Evolutionary conservation across 2,888 invertebrate species (phyloP), one percentile per base, ranked within the genome.

Genomic region (Nemoura dubitans): DNA sequence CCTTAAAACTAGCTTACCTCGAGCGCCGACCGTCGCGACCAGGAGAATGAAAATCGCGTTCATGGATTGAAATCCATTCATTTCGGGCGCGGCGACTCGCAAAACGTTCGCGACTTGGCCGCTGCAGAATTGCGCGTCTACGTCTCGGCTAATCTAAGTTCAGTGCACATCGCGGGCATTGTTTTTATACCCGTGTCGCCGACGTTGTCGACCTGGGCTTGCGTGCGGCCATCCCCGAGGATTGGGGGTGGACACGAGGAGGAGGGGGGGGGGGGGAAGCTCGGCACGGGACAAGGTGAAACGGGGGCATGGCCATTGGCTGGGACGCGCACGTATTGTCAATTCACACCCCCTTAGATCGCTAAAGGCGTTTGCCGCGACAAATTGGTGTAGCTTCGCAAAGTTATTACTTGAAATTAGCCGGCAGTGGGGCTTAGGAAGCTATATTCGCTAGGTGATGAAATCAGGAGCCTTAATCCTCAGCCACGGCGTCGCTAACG

Each of bases 41-140:
- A 59, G 59, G 16, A 59, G 59, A 16, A 59, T 59, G 59, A 59
- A 59, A 59, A 59, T 21, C 59, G 59, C 59, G 21, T 59, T 59
- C 59, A 59, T 59, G 14, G 59, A 59, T 59, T 59, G 59, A 59
- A 59, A 59, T 59, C 59, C 59, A 59, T 59, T 59, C 59, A 59
- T 59, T 59, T 10, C 59, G 2, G 21, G 2, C 21, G 59, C 2
- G 16, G 36, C 36, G 59, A 59, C 16, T 16, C 14, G 59, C 16
- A 1, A 59, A 2, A 21, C 14, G 6, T 59, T 59, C 59, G 59
- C 10, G 36, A 6, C 36, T 36, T 59, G 16, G 21, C 2, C 59
- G 59, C 10, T 2, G 21, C 59, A 21, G 21, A 59, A 59, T 59
- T 21, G 6, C 59, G 16, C 2, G 59, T 21, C 59, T 59, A 59